Percentiles rank a stretch among this genome's conserved stretches.
These are phyloP conservation scores for Megathymus violae DNA, from an alignment of 1,140 invertebrate species.

Conservation along the genomic window DNA sequence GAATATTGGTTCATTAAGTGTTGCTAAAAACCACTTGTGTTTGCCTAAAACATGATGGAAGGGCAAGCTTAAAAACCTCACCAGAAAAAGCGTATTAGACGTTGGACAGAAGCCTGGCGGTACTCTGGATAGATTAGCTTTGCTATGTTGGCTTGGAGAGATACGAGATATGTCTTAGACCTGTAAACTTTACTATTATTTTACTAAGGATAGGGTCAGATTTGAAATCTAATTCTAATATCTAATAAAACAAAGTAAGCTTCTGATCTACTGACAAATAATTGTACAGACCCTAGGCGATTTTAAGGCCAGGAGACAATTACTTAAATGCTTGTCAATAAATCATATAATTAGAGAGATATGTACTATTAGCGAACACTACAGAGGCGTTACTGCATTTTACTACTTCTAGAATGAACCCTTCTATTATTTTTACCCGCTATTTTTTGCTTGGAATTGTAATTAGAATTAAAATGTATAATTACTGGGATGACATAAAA, in stretches of 20 bases:
- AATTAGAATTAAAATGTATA: slow-evolving; percentile 14
- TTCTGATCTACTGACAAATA: slow-evolving; percentile 15
- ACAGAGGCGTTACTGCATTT: slow-evolving; percentile 9
- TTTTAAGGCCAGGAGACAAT: background rate
- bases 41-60: too few species aligned
- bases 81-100: slow-evolving; percentile 24
- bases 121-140: slow-evolving; percentile 28
- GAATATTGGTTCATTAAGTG: too few species aligned
- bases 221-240: slow-evolving; percentile 24
- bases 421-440: slow-evolving; percentile 14
- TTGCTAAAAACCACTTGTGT: too few species aligned
- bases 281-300: background rate
- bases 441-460: slow-evolving; percentile 22
- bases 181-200: slow-evolving; percentile 47
- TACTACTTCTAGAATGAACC: slow-evolving; percentile 19
- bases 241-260: slow-evolving; percentile 10
- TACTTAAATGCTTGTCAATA: slow-evolving; percentile 5
- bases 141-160: slow-evolving; percentile 28
- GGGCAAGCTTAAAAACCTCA: slow-evolving; percentile 3
- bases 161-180: slow-evolving; percentile 55
- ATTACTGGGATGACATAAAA: background rate
- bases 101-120: slow-evolving; percentile 9
- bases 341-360: slow-evolving; percentile 1
- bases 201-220: slow-evolving; percentile 46
- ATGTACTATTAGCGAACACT: slow-evolving; percentile 10